A percentile compares a stretch with the other conserved stretches of the same genome.
Conservation (phyloP, 2,797 vertebrate genomes). For the Loris lydekkerianus region DNA sequence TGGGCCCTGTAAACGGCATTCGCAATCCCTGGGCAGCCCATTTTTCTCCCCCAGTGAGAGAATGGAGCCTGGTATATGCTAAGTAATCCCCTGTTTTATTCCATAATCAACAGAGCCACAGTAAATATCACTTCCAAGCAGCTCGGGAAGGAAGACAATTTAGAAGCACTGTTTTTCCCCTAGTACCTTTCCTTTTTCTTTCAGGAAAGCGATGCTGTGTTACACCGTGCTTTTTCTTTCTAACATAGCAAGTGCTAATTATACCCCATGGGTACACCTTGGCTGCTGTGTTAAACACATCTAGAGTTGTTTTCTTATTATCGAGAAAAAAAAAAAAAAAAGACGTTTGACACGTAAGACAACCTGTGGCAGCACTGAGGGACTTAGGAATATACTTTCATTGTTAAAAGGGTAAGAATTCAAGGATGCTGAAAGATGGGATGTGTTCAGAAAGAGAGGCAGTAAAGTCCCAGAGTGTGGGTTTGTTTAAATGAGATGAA, state of each 20-base stretch:
- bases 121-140: conserved; percentile 19
- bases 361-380: conserved; percentile 54
- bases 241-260: conserved; percentile 74
- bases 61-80: not conserved
- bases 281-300: conserved; percentile 77
- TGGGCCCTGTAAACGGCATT: not conserved
- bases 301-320: conserved; percentile 78
- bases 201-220: not conserved
- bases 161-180: not conserved
- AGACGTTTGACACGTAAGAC: conserved; percentile 69
- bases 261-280: conserved; percentile 75
- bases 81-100: conserved; percentile 49
- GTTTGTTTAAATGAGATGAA: conserved; percentile 62
- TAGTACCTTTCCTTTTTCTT: not conserved
- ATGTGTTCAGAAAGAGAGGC: not conserved
- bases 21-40: not conserved
- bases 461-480: not conserved
- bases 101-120: conserved; percentile 48
- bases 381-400: conserved; percentile 21
- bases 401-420: conserved; percentile 57
- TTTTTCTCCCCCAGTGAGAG: not conserved
- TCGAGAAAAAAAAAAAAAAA: conserved; percentile 69
- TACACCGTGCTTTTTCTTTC: conserved; percentile 60
- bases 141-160: conserved; percentile 55
- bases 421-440: not conserved